Conservation (phyloP, 2,113 vertebrate species). For the Onychostoma macrolepis region DNA sequence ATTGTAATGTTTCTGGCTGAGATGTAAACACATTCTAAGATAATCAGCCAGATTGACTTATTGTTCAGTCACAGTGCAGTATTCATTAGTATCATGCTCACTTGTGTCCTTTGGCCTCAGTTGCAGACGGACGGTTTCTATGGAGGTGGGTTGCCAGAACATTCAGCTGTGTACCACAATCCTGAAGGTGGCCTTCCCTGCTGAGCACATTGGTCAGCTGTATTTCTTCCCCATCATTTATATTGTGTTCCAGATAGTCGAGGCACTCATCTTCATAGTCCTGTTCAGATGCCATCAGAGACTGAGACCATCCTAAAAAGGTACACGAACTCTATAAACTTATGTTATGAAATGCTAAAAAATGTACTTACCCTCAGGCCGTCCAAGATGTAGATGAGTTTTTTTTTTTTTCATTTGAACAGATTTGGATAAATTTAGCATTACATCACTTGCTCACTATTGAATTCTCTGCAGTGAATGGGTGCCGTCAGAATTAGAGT, state of each 20-base stretch:
- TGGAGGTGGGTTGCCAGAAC: slow-evolving; percentile 87
- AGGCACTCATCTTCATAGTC: slow-evolving; percentile 71
- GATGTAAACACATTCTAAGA: not conserved
- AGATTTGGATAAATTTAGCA: too few species aligned
- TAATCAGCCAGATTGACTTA: not conserved
- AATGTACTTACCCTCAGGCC: too few species aligned
- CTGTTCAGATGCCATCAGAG: slow-evolving; percentile 69
- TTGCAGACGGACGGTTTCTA: slow-evolving; percentile 74
- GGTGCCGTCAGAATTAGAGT: too few species aligned
- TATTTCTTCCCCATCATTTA: slow-evolving; percentile 82
- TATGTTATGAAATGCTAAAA: not conserved
- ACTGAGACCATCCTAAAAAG: slow-evolving; percentile 55
- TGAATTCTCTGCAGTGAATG: too few species aligned
- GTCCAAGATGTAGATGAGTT: too few species aligned
- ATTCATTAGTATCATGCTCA: not conserved
- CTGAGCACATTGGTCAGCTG: slow-evolving; percentile 71
- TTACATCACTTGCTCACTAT: too few species aligned
- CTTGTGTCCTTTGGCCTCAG: slow-evolving; percentile 57
- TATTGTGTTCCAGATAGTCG: slow-evolving; percentile 72
- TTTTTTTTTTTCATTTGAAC: too few species aligned
- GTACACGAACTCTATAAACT: slow-evolving; percentile 34
- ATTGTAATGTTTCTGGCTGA: not conserved
- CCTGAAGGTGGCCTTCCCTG: slow-evolving; percentile 76
- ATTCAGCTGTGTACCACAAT: slow-evolving; percentile 75
- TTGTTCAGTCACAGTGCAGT: not conserved